Evolutionary conservation across 2,113 vertebrate species (phyloP).

Genomic region (Rhinichthys klamathensis): DNA sequence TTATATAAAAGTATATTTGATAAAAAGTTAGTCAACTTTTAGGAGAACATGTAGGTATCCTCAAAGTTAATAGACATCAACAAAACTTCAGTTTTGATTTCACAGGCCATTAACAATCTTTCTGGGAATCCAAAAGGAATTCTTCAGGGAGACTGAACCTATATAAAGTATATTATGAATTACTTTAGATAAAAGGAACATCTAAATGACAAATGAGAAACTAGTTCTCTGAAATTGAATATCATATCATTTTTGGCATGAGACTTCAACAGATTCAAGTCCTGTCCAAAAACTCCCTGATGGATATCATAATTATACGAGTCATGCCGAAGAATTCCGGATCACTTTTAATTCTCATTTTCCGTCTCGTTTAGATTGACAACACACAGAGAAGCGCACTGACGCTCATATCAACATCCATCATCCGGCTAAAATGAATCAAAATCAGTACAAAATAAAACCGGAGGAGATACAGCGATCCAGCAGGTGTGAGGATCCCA

Average conservation of each 20-base stretch:
- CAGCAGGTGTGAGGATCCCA: conserved; percentile 37
- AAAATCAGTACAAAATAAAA: not conserved
- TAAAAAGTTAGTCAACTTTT: not conserved
- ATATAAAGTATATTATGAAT: not conserved
- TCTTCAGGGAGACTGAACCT: not conserved
- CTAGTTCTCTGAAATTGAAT: conserved; percentile 16
- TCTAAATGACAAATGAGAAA: conserved; percentile 13
- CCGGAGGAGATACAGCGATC: not conserved
- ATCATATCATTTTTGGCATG: conserved; percentile 2
- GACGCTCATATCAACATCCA: not conserved
- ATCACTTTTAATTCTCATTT: conserved; percentile 22
- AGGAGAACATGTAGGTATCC: not conserved
- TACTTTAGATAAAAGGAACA: conserved; percentile 8
- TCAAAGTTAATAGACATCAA: not conserved
- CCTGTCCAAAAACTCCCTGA: conserved; percentile 14
- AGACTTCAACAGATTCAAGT: not conserved
- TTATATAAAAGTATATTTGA: not conserved
- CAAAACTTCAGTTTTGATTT: conserved; percentile 12
- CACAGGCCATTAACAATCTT: conserved; percentile 16
- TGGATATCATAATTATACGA: not conserved
- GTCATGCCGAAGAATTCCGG: not conserved
- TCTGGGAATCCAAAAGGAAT: not conserved
- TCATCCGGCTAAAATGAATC: conserved; percentile 13
- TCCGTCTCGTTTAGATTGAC: conserved; percentile 23
- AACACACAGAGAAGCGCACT: not conserved